Evolutionary conservation across 2,888 invertebrate species (phyloP).

Genomic region (Apamea sordens): DNA sequence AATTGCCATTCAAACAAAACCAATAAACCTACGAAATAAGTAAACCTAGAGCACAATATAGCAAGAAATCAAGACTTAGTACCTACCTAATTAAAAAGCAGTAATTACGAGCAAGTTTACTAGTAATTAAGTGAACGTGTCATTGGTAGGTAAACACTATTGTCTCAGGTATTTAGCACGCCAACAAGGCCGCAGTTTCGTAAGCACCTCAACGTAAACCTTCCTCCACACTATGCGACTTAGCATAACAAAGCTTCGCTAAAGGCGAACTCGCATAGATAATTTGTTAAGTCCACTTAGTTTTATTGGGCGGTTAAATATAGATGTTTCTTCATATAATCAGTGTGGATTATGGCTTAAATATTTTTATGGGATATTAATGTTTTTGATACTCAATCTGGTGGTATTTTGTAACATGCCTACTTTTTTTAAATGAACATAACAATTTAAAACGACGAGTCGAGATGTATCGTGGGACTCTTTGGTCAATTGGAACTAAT

Average conservation of each 20-base stretch:
- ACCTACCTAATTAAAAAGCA: conserved; percentile 65
- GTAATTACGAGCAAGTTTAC: conserved; percentile 67
- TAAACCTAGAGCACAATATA: conserved; percentile 50
- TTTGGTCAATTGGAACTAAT: neutral
- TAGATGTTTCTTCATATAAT: conserved; percentile 41
- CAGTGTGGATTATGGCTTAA: conserved; percentile 16
- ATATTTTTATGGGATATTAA: neutral
- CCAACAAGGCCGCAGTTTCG: conserved; percentile 72
- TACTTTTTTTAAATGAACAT: neutral
- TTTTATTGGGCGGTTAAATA: conserved; percentile 62
- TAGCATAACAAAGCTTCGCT: conserved; percentile 67
- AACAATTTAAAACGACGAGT: neutral
- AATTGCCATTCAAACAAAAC: neutral
- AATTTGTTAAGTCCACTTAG: conserved; percentile 64
- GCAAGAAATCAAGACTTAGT: conserved; percentile 35
- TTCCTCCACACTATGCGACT: conserved; percentile 63
- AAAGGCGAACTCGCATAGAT: conserved; percentile 66
- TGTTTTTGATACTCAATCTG: neutral
- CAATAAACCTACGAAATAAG: neutral
- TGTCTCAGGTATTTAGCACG: conserved; percentile 64
- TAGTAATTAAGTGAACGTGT: conserved; percentile 73
- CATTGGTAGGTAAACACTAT: conserved; percentile 68
- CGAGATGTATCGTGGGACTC: neutral
- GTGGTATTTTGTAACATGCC: neutral
- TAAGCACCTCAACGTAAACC: conserved; percentile 65